Percentiles rank a stretch among this genome's conserved stretches.
phyloP scores from a whole-genome alignment of 1,140 invertebrate genomes.

The Drosophila bifasciata region DNA sequence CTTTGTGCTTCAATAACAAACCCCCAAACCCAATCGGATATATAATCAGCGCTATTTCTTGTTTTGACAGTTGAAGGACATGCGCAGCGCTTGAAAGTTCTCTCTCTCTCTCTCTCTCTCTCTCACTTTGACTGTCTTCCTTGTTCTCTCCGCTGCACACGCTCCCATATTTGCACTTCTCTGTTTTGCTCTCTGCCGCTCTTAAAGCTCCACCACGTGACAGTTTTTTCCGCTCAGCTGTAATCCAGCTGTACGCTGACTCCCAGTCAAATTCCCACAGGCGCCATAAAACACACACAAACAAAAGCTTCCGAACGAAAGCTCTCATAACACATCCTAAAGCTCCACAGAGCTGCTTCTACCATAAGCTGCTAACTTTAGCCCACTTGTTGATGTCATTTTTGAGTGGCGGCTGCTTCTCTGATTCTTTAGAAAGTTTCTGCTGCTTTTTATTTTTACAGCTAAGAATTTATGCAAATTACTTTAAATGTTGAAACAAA shows the following conservation, averaged over 20 bases:
- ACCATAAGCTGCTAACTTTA: not conserved
- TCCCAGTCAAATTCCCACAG: slow-evolving; percentile 10
- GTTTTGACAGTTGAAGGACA: slow-evolving; percentile 64
- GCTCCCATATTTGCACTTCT: not conserved
- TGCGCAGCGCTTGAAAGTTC: slow-evolving; percentile 41
- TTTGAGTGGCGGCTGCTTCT: slow-evolving; percentile 5
- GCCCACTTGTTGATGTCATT: slow-evolving; percentile 66
- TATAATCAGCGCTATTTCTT: slow-evolving; percentile 41
- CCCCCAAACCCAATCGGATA: slow-evolving; percentile 43
- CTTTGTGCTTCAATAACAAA: slow-evolving; percentile 56
- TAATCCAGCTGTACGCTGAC: slow-evolving; percentile 39
- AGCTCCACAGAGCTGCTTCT: slow-evolving; percentile 32
- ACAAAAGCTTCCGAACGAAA: slow-evolving; percentile 24
- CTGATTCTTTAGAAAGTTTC: slow-evolving; percentile 39
- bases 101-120: slow-evolving; percentile 13
- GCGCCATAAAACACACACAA: too few relatives aligned
- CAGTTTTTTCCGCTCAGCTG: slow-evolving; percentile 32
- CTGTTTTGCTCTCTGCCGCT: not conserved
- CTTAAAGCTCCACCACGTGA: slow-evolving; percentile 55
- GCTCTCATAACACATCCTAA: slow-evolving; percentile 31
- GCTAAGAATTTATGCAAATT: slow-evolving; percentile 44
- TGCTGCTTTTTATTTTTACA: slow-evolving; percentile 11
- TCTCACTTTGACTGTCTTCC: not conserved
- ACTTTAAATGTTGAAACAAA: not conserved
- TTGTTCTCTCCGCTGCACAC: slow-evolving; percentile 1